phyloP scores from a whole-genome alignment of 64 coral and sea anemone genomes.

The Cladopsammia gracilis region DNA sequence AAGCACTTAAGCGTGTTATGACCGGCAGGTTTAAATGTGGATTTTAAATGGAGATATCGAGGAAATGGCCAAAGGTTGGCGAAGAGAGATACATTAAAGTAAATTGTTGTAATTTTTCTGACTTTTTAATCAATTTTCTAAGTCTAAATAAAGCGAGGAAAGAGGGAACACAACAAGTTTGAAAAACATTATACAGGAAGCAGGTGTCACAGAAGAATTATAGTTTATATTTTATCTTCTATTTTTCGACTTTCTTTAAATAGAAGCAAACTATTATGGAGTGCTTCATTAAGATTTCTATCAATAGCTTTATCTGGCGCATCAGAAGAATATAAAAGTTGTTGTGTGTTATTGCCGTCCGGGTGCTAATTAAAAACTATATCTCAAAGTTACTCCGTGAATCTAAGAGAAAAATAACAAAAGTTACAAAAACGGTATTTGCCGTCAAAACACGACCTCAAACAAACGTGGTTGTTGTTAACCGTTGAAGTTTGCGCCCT shows the following conservation, averaged over 20 bases:
- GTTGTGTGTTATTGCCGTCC: neutral
- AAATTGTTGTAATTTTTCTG: too few relatives aligned
- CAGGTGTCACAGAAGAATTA: neutral
- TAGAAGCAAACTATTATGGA: neutral
- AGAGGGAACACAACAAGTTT: neutral
- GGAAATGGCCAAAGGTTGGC: too few relatives aligned
- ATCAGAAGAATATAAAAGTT: neutral
- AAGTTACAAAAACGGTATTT: neutral
- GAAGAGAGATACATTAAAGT: too few relatives aligned
- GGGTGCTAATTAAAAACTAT: neutral
- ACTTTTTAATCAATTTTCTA: neutral
- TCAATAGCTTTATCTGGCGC: neutral
- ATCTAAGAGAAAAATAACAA: neutral
- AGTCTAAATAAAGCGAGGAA: neutral
- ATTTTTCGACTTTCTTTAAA: neutral
- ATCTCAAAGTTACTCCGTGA: neutral
- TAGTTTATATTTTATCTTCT: neutral
- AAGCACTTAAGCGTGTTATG: neutral
- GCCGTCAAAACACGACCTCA: neutral
- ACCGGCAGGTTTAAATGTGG: neutral
- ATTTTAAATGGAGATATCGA: too few relatives aligned
- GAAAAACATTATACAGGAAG: neutral
- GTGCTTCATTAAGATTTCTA: slow-evolving; percentile 31
- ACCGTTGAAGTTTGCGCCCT: slow-evolving; percentile 9
- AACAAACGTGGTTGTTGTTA: neutral